A percentile compares a stretch with the other conserved stretches of the same genome.
phyloP scores from a whole-genome alignment of 53 echinoderm and acorn worm species.

The Paracentrotus lividus region DNA sequence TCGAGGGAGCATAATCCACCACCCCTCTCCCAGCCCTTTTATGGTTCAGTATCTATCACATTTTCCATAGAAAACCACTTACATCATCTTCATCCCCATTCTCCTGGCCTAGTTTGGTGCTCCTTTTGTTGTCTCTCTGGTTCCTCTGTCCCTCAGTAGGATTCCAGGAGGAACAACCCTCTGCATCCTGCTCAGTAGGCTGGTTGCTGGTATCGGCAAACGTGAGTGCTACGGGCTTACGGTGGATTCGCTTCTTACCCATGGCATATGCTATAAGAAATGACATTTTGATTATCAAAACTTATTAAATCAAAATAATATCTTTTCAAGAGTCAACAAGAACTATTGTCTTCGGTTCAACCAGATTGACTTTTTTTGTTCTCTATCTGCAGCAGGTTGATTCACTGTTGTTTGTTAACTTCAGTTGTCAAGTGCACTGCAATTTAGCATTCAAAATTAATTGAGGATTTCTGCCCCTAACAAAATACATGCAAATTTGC shows the following conservation, averaged over 20 bases:
- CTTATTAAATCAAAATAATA: too few relatives aligned
- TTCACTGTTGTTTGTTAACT: too few relatives aligned
- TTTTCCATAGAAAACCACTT: not conserved
- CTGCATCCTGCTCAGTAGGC: conserved; percentile 36
- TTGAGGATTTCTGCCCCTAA: too few relatives aligned
- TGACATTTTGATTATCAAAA: not conserved
- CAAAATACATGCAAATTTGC: too few relatives aligned
- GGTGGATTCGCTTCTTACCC: conserved; percentile 62
- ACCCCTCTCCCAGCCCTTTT: not conserved
- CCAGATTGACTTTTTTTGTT: too few relatives aligned
- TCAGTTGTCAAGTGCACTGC: too few relatives aligned
- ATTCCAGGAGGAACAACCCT: conserved; percentile 42
- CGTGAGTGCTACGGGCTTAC: conserved; percentile 72
- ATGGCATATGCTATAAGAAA: conserved; percentile 4
- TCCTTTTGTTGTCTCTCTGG: conserved; percentile 6
- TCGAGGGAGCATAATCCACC: too few relatives aligned
- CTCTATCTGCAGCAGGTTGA: too few relatives aligned
- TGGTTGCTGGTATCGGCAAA: conserved; percentile 78
- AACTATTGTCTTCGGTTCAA: too few relatives aligned
- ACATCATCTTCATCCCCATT: conserved; percentile 65
- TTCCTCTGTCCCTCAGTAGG: not conserved
- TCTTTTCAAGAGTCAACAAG: too few relatives aligned
- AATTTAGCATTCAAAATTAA: too few relatives aligned
- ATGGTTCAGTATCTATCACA: not conserved
- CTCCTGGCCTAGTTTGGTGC: not conserved